These are phyloP conservation scores for Silurus asotus DNA, from an alignment of 2,113 vertebrate species.

Conservation along the genomic window DNA sequence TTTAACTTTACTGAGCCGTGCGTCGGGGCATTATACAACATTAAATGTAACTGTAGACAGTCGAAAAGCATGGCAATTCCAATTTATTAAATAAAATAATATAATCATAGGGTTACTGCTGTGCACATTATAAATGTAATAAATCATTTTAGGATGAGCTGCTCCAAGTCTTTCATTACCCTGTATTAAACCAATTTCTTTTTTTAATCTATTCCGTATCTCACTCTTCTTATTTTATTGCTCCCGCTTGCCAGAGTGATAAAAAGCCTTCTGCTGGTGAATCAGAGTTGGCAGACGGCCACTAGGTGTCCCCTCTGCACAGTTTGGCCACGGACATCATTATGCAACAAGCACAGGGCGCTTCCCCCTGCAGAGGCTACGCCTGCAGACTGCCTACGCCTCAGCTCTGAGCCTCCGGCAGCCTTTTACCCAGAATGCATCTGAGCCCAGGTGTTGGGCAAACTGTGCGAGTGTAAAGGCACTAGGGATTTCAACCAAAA, in stretches of 20 bases:
- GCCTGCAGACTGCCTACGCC: slow-evolving; percentile 37
- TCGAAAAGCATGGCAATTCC: background rate
- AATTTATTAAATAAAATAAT: background rate
- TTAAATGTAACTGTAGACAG: background rate
- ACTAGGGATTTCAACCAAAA: background rate
- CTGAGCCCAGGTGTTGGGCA: background rate
- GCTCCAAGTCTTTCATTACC: slow-evolving; percentile 1
- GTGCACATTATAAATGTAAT: background rate
- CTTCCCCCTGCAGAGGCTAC: slow-evolving; percentile 48
- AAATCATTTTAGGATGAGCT: background rate
- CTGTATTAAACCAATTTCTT: background rate
- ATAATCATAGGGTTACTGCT: background rate
- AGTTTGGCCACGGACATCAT: slow-evolving; percentile 9
- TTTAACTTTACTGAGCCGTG: too few relatives aligned
- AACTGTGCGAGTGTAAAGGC: background rate
- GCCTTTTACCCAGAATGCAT: slow-evolving; percentile 41
- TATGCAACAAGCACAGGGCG: slow-evolving; percentile 51
- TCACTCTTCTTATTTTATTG: background rate
- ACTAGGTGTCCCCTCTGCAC: slow-evolving; percentile 46
- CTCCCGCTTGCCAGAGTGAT: background rate
- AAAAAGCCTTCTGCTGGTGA: background rate
- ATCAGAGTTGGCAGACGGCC: slow-evolving; percentile 15
- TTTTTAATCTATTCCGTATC: background rate
- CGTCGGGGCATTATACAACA: background rate
- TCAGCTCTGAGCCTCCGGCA: slow-evolving; percentile 13